Conservation (phyloP, 1,140 invertebrate species). For the Odontomachus brunneus region DNA sequence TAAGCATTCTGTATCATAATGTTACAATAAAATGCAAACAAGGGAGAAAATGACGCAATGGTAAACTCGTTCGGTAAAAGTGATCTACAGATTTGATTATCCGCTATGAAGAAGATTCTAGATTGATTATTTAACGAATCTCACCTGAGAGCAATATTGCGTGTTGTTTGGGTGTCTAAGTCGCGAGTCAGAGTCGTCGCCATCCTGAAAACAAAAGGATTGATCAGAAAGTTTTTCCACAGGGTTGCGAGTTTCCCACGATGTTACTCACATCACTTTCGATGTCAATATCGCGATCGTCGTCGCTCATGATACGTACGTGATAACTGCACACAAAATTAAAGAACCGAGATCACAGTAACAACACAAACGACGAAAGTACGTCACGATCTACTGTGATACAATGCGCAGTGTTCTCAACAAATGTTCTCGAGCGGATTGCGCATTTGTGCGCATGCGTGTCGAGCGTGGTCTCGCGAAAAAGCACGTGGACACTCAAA, state of each 20-base stretch:
- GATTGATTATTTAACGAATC: slow-evolving; percentile 8
- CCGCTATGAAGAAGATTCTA: not conserved
- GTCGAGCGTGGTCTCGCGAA: too few relatives aligned
- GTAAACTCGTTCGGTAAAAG: not conserved
- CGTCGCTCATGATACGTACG: slow-evolving; percentile 90
- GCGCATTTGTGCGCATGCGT: too few relatives aligned
- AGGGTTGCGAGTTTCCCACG: slow-evolving; percentile 4
- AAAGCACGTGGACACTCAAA: too few relatives aligned
- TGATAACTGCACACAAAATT: too few relatives aligned
- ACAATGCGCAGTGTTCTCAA: too few relatives aligned
- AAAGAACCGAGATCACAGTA: too few relatives aligned
- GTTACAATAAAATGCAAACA: not conserved
- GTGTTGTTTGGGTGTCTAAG: slow-evolving; percentile 84
- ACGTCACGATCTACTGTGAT: too few relatives aligned
- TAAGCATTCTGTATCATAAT: not conserved
- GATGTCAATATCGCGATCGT: slow-evolving; percentile 96
- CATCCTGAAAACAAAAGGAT: slow-evolving; percentile 85
- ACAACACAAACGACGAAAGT: too few relatives aligned
- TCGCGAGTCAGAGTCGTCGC: slow-evolving; percentile 88
- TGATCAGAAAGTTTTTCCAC: not conserved
- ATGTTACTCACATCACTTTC: slow-evolving; percentile 93
- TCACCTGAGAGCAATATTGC: slow-evolving; percentile 88
- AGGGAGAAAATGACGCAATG: not conserved
- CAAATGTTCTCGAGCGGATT: too few relatives aligned
- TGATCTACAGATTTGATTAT: not conserved